A percentile compares a stretch with the other conserved stretches of the same genome.
These are phyloP conservation scores for Ochlodes sylvanus DNA, from an alignment of 2,888 invertebrate species.

Conservation along the genomic window DNA sequence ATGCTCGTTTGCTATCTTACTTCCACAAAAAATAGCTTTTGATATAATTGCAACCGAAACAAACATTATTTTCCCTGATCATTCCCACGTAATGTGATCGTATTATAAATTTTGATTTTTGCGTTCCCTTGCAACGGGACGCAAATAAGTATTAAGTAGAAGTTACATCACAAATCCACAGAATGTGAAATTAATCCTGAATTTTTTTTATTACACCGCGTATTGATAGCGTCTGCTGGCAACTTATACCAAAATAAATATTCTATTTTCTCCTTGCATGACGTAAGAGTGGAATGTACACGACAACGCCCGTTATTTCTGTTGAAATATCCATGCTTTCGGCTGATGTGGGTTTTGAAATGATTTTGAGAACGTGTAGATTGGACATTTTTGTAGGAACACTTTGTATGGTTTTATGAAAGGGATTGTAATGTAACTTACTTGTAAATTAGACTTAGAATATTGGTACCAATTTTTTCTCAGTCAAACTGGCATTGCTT, in stretches of 20 bases:
- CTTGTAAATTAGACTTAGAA: too few species aligned
- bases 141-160: constrained; percentile 3
- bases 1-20: too few species aligned
- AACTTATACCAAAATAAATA: constrained; percentile 75
- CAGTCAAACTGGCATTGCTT: too few species aligned
- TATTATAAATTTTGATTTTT: not conserved
- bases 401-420: too few species aligned
- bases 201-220: constrained; percentile 41
- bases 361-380: not conserved
- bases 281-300: constrained; percentile 74
- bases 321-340: constrained; percentile 47
- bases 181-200: constrained; percentile 30
- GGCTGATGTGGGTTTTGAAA: not conserved
- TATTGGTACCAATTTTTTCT: too few species aligned
- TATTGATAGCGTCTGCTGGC: constrained; percentile 73
- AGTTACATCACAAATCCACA: constrained; percentile 33
- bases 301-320: constrained; percentile 64
- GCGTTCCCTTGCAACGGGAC: not conserved
- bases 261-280: constrained; percentile 71
- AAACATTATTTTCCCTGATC: too few species aligned
- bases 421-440: too few species aligned
- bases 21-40: too few species aligned
- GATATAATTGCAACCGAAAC: too few species aligned
- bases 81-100: too few species aligned
- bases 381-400: not conserved